These are phyloP conservation scores for Anthoptus insignis DNA, from an alignment of 2,888 invertebrate species.

Conservation along the genomic window DNA sequence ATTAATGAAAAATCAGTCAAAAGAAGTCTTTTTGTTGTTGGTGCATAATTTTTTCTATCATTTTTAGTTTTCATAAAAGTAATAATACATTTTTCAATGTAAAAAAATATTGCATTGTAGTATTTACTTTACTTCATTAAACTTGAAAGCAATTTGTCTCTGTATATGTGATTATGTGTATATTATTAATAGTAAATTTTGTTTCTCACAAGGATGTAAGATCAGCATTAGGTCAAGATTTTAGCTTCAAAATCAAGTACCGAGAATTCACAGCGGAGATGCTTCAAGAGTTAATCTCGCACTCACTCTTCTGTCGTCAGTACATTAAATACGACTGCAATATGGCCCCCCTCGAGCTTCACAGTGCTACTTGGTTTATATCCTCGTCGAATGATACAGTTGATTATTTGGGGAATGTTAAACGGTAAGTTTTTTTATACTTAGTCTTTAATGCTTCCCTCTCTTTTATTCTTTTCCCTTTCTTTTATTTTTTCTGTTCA, in stretches of 20 bases:
- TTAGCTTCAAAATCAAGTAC: conserved; percentile 95
- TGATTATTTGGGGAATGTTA: conserved; percentile 94
- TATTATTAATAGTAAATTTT: no score
- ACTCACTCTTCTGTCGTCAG: conserved; percentile 96
- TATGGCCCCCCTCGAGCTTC: conserved; percentile 94
- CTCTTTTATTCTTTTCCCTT: no score
- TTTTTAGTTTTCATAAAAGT: no score
- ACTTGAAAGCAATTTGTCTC: no score
- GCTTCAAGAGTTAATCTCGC: conserved; percentile 96
- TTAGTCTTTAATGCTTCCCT: not conserved
- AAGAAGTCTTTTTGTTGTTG: no score
- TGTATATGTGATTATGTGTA: no score
- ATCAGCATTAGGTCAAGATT: conserved; percentile 92
- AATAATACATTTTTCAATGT: no score
- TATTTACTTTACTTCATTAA: no score
- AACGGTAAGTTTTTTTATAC: conserved; percentile 87
- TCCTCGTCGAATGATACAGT: conserved; percentile 94
- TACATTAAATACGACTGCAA: conserved; percentile 97
- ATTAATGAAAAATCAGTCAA: no score
- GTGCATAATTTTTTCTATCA: no score
- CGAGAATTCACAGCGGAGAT: conserved; percentile 96
- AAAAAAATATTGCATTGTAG: no score
- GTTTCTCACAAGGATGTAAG: conserved; percentile 92
- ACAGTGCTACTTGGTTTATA: conserved; percentile 96
- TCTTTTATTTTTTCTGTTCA: no score